Percentiles rank a stretch among this genome's conserved stretches.
Conservation (phyloP, 2,888 invertebrate species). For the Acronicta leporina region DNA sequence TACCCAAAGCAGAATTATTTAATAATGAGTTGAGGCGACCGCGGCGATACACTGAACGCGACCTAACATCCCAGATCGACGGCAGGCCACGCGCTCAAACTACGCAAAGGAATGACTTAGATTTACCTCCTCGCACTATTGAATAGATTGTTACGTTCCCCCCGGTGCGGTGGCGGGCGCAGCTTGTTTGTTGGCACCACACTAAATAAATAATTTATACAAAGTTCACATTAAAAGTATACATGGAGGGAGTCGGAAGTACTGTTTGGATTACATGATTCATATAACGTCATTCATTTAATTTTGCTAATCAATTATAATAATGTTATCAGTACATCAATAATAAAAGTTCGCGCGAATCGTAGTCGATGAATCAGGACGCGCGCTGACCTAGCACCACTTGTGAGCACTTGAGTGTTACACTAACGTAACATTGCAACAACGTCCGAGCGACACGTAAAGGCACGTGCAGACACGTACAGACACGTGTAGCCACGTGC, state of each 20-base stretch:
- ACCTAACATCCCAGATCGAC: conserved; percentile 19
- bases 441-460: background rate
- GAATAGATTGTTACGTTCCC: conserved; percentile 38
- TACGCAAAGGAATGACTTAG: conserved; percentile 81
- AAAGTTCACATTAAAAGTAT: conserved; percentile 48
- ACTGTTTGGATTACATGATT: conserved; percentile 50
- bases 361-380: conserved; percentile 27
- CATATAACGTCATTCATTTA: too few relatives aligned
- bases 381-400: conserved; percentile 69
- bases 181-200: conserved; percentile 52
- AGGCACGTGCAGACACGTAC: too few relatives aligned
- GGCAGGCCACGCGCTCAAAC: conserved; percentile 62
- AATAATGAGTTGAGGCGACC: conserved; percentile 19
- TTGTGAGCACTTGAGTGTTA: conserved; percentile 65
- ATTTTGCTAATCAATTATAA: conserved; percentile 36
- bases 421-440: conserved; percentile 3
- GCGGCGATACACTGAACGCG: conserved; percentile 28
- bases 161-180: conserved; percentile 41
- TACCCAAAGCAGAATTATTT: conserved; percentile 25
- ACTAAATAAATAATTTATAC: conserved; percentile 59
- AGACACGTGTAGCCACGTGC: background rate
- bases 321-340: conserved; percentile 35
- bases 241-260: conserved; percentile 70
- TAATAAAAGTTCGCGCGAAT: conserved; percentile 35
- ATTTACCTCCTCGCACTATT: conserved; percentile 63